Evolutionary conservation across 2,888 invertebrate species (phyloP).

Genomic region (Stenurella melanura): DNA sequence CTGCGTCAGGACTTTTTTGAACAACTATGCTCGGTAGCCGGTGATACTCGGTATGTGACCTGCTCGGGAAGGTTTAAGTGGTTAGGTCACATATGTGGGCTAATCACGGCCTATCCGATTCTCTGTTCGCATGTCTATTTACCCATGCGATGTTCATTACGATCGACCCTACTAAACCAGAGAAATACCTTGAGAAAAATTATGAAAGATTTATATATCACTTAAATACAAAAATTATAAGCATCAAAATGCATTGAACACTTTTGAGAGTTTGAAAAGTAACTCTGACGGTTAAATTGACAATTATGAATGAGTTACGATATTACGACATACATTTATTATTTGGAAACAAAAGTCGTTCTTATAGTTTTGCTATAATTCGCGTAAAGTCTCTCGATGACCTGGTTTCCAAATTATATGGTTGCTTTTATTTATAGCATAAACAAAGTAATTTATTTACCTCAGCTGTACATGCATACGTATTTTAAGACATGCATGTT

Average conservation of each 20-base stretch:
- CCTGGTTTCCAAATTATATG: not conserved
- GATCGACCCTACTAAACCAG: not conserved
- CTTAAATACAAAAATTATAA: too few relatives aligned
- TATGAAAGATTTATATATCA: not conserved
- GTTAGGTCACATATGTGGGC: slow-evolving; percentile 52
- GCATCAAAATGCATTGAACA: too few relatives aligned
- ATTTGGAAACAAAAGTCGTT: not conserved
- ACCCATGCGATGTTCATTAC: not conserved
- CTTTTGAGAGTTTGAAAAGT: too few relatives aligned
- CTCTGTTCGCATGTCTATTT: slow-evolving; percentile 26
- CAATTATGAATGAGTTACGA: too few relatives aligned
- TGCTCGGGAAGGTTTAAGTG: slow-evolving; percentile 42
- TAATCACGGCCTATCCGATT: slow-evolving; percentile 46
- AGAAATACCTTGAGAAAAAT: not conserved
- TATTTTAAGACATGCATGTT: not conserved
- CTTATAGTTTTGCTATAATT: not conserved
- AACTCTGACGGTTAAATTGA: too few relatives aligned
- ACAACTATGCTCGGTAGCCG: slow-evolving; percentile 25
- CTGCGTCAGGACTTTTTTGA: too few relatives aligned
- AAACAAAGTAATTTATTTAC: not conserved
- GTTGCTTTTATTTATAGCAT: not conserved
- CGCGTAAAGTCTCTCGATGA: not conserved
- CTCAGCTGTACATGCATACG: not conserved
- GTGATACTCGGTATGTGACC: slow-evolving; percentile 30
- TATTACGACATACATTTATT: too few relatives aligned